Percentiles rank a stretch among this genome's conserved stretches.
phyloP scores from a whole-genome alignment of 2,797 vertebrate genomes.

The Tamandua tetradactyla region DNA sequence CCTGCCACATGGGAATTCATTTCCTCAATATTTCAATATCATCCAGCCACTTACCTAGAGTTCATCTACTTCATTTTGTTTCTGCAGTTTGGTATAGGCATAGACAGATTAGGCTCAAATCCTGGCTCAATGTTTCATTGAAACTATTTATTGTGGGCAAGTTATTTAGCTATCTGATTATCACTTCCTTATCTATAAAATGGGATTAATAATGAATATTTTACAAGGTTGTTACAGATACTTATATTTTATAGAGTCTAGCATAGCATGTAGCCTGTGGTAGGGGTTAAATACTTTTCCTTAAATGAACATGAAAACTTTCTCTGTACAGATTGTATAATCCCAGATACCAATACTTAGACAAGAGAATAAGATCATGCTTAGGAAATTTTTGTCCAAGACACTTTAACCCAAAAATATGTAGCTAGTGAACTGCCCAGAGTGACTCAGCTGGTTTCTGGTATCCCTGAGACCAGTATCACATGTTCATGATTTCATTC shows the following conservation, averaged over 20 bases:
- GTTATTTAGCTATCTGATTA: constrained; percentile 4
- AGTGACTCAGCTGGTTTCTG: neutral
- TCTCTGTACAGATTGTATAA: neutral
- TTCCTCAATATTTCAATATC: neutral
- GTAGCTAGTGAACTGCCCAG: neutral
- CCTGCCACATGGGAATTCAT: neutral
- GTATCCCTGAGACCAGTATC: neutral
- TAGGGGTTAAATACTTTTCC: neutral
- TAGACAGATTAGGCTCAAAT: neutral
- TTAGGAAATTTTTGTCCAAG: neutral
- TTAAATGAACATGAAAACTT: neutral
- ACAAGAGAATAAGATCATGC: neutral
- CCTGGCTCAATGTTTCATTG: neutral
- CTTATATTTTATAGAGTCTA: neutral
- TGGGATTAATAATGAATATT: neutral
- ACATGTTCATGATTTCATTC: neutral
- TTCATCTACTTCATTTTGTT: neutral
- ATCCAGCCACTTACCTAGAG: neutral
- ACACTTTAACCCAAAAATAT: neutral
- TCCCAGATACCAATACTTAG: neutral
- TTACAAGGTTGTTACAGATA: neutral
- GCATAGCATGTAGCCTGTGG: neutral
- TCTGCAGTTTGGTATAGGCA: neutral
- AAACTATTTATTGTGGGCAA: neutral
- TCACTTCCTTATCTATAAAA: neutral